Evolutionary conservation across 2,888 invertebrate species (phyloP).

Genomic region (Ophion obscuratus): DNA sequence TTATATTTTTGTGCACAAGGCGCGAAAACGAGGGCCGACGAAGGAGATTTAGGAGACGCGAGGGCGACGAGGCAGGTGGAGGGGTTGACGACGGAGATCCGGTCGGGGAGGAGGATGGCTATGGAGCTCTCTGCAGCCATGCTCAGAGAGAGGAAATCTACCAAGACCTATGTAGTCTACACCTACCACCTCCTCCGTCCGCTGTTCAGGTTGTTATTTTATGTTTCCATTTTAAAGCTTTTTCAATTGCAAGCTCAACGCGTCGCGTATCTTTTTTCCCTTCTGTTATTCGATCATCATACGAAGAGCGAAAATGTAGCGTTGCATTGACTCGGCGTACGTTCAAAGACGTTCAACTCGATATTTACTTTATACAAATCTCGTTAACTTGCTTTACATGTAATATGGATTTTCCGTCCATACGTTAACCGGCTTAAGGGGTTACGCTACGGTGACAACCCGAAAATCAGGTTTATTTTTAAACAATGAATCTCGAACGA

Average conservation of each 20-base stretch:
- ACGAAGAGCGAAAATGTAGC: slow-evolving; percentile 1
- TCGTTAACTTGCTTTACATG: background rate
- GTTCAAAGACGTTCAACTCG: background rate
- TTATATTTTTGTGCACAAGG: slow-evolving; percentile 81
- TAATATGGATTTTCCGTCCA: background rate
- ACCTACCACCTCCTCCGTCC: slow-evolving; percentile 85
- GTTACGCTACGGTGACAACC: too few relatives aligned
- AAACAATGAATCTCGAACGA: too few relatives aligned
- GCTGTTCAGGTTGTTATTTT: slow-evolving; percentile 81
- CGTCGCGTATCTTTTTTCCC: slow-evolving; percentile 25
- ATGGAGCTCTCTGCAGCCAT: slow-evolving; percentile 89
- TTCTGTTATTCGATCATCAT: slow-evolving; percentile 18
- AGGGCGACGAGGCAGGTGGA: slow-evolving; percentile 79
- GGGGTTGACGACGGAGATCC: slow-evolving; percentile 77
- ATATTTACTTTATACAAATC: background rate
- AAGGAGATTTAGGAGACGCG: slow-evolving; percentile 80
- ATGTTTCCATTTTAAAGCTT: slow-evolving; percentile 62
- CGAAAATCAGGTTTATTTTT: too few relatives aligned
- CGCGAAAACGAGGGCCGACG: slow-evolving; percentile 82
- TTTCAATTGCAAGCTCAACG: slow-evolving; percentile 12
- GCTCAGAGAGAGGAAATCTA: slow-evolving; percentile 96
- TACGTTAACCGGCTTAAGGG: background rate
- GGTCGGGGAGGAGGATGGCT: slow-evolving; percentile 86
- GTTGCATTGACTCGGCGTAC: background rate
- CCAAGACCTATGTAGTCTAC: slow-evolving; percentile 95